Evolutionary conservation across 92 coral and sea anemone genomes (phyloP).

Genomic region (Epizoanthus illoricatus): DNA sequence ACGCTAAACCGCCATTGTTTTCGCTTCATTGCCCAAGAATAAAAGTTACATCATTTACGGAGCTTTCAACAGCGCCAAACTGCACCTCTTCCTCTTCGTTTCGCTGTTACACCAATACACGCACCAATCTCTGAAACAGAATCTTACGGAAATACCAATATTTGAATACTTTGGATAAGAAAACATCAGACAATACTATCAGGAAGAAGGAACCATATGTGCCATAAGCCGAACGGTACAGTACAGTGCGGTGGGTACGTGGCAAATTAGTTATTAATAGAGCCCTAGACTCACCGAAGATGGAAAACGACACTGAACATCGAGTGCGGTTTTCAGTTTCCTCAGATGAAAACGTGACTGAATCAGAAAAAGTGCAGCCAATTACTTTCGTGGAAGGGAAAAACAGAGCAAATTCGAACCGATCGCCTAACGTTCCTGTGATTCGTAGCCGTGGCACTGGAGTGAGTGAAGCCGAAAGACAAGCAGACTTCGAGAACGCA

Average conservation of each 20-base stretch:
- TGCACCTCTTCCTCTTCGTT: neutral
- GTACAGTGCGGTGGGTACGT: neutral
- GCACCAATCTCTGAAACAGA: neutral
- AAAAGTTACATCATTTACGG: slow-evolving; percentile 8
- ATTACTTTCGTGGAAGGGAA: slow-evolving; percentile 25
- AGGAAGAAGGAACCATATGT: neutral
- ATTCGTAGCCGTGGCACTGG: slow-evolving; percentile 57
- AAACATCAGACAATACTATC: neutral
- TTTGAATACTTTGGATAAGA: neutral
- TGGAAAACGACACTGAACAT: slow-evolving; percentile 2
- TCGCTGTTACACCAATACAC: neutral
- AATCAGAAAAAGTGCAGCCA: slow-evolving; percentile 30
- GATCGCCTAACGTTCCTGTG: slow-evolving; percentile 40
- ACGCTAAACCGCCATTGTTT: too few relatives aligned
- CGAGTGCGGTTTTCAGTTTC: slow-evolving; percentile 36
- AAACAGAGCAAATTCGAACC: slow-evolving; percentile 9
- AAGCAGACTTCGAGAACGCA: slow-evolving; percentile 66
- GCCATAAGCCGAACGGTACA: neutral
- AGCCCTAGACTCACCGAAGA: neutral
- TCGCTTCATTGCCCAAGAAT: slow-evolving; percentile 18
- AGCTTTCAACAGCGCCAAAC: too few relatives aligned
- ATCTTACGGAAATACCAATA: neutral
- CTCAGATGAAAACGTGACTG: slow-evolving; percentile 20
- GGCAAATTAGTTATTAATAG: neutral
- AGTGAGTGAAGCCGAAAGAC: slow-evolving; percentile 64